A percentile compares a stretch with the other conserved stretches of the same genome.
phyloP scores from a whole-genome alignment of 2,113 vertebrate species.

The Phalacrocorax aristotelis region DNA sequence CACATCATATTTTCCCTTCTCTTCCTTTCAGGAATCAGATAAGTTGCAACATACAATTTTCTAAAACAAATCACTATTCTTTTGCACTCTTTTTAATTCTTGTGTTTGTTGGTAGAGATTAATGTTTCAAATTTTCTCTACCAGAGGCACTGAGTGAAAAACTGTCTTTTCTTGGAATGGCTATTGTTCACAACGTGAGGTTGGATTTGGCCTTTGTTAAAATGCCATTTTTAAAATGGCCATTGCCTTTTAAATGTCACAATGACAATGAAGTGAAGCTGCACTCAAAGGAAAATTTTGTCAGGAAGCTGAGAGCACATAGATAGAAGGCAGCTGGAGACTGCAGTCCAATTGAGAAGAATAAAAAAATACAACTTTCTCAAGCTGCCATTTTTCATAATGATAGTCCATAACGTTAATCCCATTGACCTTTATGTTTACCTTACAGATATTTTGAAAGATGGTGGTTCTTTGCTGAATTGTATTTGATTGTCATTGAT shows the following conservation, averaged over 20 bases:
- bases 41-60: neutral
- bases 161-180: neutral
- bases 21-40: neutral
- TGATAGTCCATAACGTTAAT: neutral
- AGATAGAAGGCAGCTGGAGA: neutral
- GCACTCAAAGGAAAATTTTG: neutral
- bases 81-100: neutral
- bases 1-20: neutral
- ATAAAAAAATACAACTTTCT: neutral
- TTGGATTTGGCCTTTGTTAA: constrained; percentile 3
- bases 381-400: neutral
- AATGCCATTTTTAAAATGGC: neutral
- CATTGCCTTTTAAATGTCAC: constrained; percentile 31
- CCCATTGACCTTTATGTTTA: neutral
- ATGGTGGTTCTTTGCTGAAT: neutral
- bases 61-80: neutral
- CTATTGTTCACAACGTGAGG: neutral
- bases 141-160: neutral
- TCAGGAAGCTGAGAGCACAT: neutral
- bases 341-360: neutral
- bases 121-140: neutral
- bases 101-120: neutral
- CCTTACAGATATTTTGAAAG: neutral
- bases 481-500: neutral
- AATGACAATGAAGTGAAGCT: neutral